Evolutionary conservation across 2,888 invertebrate genomes (phyloP).

Genomic region (Tethea ocularis): DNA sequence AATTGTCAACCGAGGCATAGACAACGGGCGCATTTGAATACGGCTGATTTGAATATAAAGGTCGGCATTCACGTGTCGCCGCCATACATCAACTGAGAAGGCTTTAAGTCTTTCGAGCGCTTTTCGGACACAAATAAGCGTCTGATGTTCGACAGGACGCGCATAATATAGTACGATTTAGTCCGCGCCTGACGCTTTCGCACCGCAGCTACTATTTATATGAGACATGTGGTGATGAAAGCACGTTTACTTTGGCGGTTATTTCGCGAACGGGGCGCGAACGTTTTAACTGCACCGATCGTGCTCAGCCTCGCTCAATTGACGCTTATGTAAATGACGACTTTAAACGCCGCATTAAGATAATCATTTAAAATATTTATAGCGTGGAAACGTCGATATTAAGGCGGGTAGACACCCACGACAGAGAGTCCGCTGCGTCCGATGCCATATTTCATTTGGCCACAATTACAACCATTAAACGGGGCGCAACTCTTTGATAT

Average conservation of each 20-base stretch:
- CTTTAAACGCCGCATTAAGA: slow-evolving; percentile 63
- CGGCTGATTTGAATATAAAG: slow-evolving; percentile 81
- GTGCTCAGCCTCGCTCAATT: slow-evolving; percentile 37
- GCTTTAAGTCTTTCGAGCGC: slow-evolving; percentile 81
- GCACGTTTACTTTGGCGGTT: slow-evolving; percentile 48
- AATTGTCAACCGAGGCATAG: slow-evolving; percentile 79
- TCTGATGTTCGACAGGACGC: slow-evolving; percentile 69
- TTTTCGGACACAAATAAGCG: slow-evolving; percentile 82
- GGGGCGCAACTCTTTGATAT: slow-evolving; percentile 80
- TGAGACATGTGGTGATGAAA: slow-evolving; percentile 51
- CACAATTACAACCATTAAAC: slow-evolving; percentile 82
- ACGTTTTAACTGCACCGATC: slow-evolving; percentile 49
- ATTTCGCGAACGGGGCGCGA: slow-evolving; percentile 56
- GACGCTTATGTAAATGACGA: slow-evolving; percentile 59
- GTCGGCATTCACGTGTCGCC: slow-evolving; percentile 76
- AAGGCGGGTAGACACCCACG: slow-evolving; percentile 75
- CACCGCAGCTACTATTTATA: slow-evolving; percentile 46
- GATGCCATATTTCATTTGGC: slow-evolving; percentile 77
- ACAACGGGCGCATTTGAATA: slow-evolving; percentile 79
- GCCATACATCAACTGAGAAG: slow-evolving; percentile 77
- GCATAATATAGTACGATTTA: slow-evolving; percentile 67
- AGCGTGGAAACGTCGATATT: slow-evolving; percentile 78
- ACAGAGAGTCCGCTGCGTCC: slow-evolving; percentile 56
- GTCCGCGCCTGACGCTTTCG: slow-evolving; percentile 33
- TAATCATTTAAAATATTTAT: slow-evolving; percentile 77